These are phyloP conservation scores for Rhegmatorhina hoffmannsi DNA, from an alignment of 2,113 vertebrate species.

Conservation along the genomic window DNA sequence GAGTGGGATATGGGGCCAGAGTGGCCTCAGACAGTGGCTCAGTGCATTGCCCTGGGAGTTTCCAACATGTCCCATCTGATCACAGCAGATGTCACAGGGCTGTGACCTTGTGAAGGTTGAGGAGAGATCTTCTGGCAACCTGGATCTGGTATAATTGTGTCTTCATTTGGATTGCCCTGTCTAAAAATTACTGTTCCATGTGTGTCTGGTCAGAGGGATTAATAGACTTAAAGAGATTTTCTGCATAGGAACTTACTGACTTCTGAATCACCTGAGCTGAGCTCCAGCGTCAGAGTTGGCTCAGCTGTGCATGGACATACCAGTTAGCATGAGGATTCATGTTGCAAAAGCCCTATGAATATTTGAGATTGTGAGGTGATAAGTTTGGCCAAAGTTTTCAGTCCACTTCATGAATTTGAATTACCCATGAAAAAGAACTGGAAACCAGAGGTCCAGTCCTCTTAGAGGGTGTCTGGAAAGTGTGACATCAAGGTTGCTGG, in stretches of 20 bases:
- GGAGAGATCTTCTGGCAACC: neutral
- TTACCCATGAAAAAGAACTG: neutral
- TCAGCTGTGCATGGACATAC: rapidly evolving
- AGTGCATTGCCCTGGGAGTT: neutral
- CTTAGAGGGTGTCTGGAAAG: neutral
- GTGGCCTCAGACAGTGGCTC: neutral
- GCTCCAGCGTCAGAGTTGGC: neutral
- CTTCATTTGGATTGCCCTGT: neutral
- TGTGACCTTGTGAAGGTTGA: neutral
- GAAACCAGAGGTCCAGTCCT: neutral
- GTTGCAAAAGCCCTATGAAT: neutral
- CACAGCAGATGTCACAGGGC: neutral
- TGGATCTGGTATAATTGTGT: neutral
- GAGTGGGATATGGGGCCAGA: neutral
- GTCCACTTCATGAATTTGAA: neutral
- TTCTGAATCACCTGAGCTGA: neutral
- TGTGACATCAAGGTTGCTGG: neutral
- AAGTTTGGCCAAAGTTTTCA: neutral
- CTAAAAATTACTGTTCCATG: neutral
- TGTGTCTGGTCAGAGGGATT: neutral
- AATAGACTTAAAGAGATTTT: neutral
- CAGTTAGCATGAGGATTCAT: rapidly evolving
- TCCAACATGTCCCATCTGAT: neutral
- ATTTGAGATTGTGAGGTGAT: neutral
- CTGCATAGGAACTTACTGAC: neutral